phyloP scores from a whole-genome alignment of 2,113 vertebrate genomes.

The Tachysurus fulvidraco region DNA sequence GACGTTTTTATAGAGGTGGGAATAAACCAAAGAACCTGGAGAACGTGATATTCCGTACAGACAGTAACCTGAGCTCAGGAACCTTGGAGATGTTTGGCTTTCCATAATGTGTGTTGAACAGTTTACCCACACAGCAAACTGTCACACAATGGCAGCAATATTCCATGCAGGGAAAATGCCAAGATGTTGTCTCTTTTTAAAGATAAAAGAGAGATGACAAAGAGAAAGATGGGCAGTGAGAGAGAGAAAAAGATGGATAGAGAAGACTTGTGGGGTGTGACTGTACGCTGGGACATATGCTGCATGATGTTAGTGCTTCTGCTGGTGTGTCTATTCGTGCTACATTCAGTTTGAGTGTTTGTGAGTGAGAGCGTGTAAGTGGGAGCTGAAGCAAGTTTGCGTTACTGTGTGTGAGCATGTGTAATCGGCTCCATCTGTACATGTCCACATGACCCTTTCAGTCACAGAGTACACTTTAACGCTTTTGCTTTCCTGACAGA shows the following conservation, averaged over 20 bases:
- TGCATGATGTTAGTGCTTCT: slow-evolving; percentile 7
- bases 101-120: neutral
- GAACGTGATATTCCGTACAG: neutral
- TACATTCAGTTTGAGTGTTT: neutral
- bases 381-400: slow-evolving; percentile 14
- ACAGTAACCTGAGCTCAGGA: neutral
- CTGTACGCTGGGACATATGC: slow-evolving; percentile 26
- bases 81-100: neutral
- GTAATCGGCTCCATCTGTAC: slow-evolving; percentile 44
- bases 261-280: neutral
- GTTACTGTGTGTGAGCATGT: slow-evolving; percentile 29
- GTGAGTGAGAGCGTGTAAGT: slow-evolving; percentile 11
- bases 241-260: neutral
- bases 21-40: neutral
- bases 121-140: neutral
- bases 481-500: slow-evolving; percentile 41
- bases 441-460: slow-evolving; percentile 41
- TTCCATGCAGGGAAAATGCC: neutral
- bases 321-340: slow-evolving; percentile 4
- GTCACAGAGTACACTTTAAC: slow-evolving; percentile 27
- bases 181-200: neutral
- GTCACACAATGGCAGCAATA: neutral
- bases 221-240: neutral
- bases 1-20: neutral
- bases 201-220: neutral